Percentiles rank a stretch among this genome's conserved stretches.
Conservation (phyloP, 2,888 invertebrate species). For the Globia sparganii region DNA sequence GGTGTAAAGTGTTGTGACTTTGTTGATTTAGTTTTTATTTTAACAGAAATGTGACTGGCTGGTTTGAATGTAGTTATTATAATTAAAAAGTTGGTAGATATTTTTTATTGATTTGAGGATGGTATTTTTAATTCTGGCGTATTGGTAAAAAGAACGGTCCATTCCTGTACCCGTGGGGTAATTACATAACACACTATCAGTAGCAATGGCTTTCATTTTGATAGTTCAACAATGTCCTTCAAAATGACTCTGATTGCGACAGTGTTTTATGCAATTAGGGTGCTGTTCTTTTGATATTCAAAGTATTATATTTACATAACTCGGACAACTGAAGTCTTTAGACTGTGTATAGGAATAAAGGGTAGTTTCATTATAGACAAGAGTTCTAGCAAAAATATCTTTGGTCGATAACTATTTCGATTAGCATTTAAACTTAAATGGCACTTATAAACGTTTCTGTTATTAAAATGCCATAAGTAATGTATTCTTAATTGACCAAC, state of each 20-base stretch:
- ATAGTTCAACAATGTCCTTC: background rate
- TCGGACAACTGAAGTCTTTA: background rate
- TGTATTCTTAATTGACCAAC: constrained; percentile 33
- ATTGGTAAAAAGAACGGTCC: background rate
- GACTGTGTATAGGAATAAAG: background rate
- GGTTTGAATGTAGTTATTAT: background rate
- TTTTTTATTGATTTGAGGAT: background rate
- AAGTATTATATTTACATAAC: background rate
- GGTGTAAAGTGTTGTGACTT: background rate
- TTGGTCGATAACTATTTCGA: constrained; percentile 15
- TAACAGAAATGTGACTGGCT: background rate
- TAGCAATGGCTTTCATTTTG: background rate
- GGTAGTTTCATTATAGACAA: background rate
- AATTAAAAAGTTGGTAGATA: background rate
- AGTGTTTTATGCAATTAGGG: background rate
- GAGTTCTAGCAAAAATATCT: background rate
- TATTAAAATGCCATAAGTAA: constrained; percentile 48
- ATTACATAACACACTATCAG: no score
- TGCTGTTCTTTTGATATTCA: background rate
- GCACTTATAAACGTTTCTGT: constrained; percentile 34
- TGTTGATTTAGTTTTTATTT: background rate
- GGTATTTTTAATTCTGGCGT: background rate
- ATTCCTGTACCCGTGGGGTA: background rate
- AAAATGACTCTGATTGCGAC: background rate
- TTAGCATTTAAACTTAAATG: constrained; percentile 46